Conservation (phyloP, 2,113 vertebrate genomes). For the Plestiodon gilberti region DNA sequence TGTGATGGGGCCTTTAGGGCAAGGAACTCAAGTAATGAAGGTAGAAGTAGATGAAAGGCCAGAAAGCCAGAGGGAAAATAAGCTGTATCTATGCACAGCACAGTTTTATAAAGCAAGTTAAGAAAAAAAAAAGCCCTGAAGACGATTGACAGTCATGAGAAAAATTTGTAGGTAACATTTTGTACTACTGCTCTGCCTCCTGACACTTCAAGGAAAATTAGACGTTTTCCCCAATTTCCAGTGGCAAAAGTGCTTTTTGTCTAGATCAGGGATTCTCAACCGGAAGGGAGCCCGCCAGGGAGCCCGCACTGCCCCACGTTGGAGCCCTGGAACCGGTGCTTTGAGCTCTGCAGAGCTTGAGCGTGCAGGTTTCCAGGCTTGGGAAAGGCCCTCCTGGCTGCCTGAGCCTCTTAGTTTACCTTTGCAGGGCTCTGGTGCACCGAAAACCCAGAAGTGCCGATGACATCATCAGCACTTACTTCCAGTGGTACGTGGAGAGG, state of each 20-base stretch:
- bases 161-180: not conserved
- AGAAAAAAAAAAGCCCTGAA: not conserved
- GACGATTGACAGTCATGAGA: not conserved
- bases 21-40: slow-evolving; percentile 15
- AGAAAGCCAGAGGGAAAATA: slow-evolving; percentile 10
- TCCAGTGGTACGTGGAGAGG: no score
- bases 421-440: no score
- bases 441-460: no score
- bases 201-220: not conserved
- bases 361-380: no score
- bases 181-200: not conserved
- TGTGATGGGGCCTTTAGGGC: slow-evolving; percentile 44
- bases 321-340: no score
- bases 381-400: no score
- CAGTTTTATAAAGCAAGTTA: not conserved
- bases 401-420: no score
- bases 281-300: no score
- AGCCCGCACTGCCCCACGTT: no score
- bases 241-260: not conserved
- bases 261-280: no score
- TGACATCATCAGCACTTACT: no score
- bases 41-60: not conserved
- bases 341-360: no score
- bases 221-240: not conserved
- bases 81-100: not conserved